Base-by-base conservation (phyloP, 2,113 vertebrate genomes). In the Labrus mixtus region DNA sequence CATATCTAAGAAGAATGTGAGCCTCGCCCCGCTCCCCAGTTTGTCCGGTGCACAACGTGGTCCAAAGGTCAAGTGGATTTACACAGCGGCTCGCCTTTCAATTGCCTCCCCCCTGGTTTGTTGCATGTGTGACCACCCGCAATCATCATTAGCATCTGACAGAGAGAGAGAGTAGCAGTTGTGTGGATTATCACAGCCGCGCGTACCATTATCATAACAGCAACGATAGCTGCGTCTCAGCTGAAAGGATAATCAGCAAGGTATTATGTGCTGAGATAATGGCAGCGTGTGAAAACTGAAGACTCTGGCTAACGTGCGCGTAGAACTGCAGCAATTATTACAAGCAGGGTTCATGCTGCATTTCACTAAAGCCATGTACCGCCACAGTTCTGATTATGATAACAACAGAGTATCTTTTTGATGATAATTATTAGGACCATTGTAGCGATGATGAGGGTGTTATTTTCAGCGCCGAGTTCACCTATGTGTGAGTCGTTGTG, bases 181-280 rank as follows among this genome's bases (percentile, higher is more conserved):
- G 69, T 83, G 81, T 80, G 82, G 92, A 92, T 93, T 91, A 91
- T 87, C 83, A 74, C 78, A 69, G 84, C 79, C 68, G 9, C 64
- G n/a, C 56, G 6, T 61, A 78, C 87, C 83, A 93, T 91, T 91
- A 92, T 87, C 84, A 87, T 90, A 92, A 90, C 88, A 73, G 88
- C 87, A 86, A 85, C 37, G 83, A 82, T 88, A 84, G 87, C 83
- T 84, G 79, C 82, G 79, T 85, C 84, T 88, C 83, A 59, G 63
- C 62, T 90, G 91, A 92, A 93, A 83, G 78, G 92, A 90, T 92
- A 92, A 93, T 93, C 92, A 92, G 89, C 78, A 71, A 89, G 91
- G 90, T 92, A 93, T 92, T 93, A 91, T 92, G 73, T 83, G 82
- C 90, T 76, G 84, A 73, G 81, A 92, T 91, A 92, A 90, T 91